Evolutionary conservation across 53 echinoderm and acorn worm species (phyloP).

Genomic region (Crossaster papposus): DNA sequence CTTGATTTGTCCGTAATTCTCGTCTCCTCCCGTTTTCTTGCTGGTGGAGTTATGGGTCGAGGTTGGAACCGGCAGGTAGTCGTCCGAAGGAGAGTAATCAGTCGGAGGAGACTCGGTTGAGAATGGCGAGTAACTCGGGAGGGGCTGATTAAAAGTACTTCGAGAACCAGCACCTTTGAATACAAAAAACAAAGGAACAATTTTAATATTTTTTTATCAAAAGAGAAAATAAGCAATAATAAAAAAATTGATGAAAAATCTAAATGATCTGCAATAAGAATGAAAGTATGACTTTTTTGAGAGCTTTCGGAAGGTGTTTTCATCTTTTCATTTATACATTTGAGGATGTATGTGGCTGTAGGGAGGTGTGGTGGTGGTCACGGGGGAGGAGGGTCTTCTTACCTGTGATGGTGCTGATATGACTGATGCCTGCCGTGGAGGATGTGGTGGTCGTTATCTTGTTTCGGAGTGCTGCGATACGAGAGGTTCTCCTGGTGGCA

Average conservation of each 20-base stretch:
- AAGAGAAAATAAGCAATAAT: background rate
- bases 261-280: too few species aligned
- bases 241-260: background rate
- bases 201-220: too few species aligned
- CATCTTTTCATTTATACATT: too few species aligned
- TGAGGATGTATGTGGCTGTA: too few species aligned
- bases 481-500: background rate
- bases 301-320: too few species aligned
- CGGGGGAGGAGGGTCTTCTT: background rate
- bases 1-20: slow-evolving; percentile 28
- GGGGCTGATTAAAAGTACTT: slow-evolving; percentile 27
- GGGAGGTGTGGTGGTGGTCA: too few species aligned
- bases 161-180: slow-evolving; percentile 48
- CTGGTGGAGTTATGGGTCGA: slow-evolving; percentile 14
- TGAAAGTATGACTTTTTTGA: too few species aligned
- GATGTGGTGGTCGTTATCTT: slow-evolving; percentile 16
- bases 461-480: slow-evolving; percentile 24
- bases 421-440: slow-evolving; percentile 35
- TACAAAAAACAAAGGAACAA: background rate
- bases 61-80: slow-evolving; percentile 25
- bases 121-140: slow-evolving; percentile 48
- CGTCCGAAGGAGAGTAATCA: slow-evolving; percentile 29
- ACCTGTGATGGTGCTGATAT: slow-evolving; percentile 61
- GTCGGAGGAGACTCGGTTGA: slow-evolving; percentile 35
- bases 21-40: slow-evolving; percentile 1